phyloP scores from a whole-genome alignment of 2,888 invertebrate species.

The Vanessa cardui region DNA sequence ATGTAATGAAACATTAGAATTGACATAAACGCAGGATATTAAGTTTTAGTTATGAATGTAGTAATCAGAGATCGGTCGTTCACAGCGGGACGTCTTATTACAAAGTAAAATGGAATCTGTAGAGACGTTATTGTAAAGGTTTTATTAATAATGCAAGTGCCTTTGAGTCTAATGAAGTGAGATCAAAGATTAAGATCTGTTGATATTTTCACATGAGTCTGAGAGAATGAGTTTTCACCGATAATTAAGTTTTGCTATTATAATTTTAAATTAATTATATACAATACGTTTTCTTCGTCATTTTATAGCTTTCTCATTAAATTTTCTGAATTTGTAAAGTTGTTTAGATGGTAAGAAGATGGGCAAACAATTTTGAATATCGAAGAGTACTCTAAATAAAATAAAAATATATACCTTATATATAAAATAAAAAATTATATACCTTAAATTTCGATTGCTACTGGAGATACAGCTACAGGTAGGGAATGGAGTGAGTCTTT shows the following conservation, averaged over 20 bases:
- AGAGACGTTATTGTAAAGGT: conserved; percentile 3
- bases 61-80: conserved; percentile 30
- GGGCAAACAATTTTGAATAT: too few relatives aligned
- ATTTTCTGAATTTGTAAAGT: too few relatives aligned
- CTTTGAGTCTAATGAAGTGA: conserved; percentile 23
- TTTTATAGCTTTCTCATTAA: background rate
- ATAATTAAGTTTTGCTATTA: background rate
- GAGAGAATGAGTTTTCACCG: background rate
- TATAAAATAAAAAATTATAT: too few relatives aligned
- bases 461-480: too few relatives aligned
- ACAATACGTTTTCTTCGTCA: background rate
- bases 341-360: too few relatives aligned
- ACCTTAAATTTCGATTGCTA: too few relatives aligned
- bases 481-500: too few relatives aligned
- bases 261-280: background rate
- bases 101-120: conserved; percentile 31
- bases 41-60: conserved; percentile 19
- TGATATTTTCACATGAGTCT: conserved; percentile 2
- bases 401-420: too few relatives aligned
- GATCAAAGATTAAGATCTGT: conserved; percentile 9
- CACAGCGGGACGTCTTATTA: conserved; percentile 36
- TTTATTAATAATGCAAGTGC: conserved; percentile 24
- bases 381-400: too few relatives aligned
- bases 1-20: conserved; percentile 15
- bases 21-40: conserved; percentile 11